Conservation (phyloP, 2,797 vertebrate species). For the Apogon hyalosoma region DNA sequence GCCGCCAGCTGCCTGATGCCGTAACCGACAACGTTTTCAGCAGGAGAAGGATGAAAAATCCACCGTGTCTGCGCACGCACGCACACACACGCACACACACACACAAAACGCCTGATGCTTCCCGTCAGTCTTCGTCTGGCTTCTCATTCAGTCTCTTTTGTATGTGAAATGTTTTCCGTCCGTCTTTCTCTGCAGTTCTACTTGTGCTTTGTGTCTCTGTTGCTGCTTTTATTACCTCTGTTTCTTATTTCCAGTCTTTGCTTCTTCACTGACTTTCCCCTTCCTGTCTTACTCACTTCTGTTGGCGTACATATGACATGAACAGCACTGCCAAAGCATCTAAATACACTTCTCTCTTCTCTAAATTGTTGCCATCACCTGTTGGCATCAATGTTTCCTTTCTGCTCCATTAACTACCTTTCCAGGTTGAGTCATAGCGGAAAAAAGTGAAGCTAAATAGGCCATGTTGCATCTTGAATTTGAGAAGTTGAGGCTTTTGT, state of each 20-base stretch:
- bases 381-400: neutral
- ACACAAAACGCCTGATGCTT: constrained; percentile 1
- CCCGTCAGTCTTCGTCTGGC: neutral
- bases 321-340: neutral
- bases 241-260: neutral
- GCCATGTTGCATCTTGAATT: neutral
- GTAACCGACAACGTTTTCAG: constrained; percentile 41
- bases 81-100: no score
- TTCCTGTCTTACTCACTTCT: neutral
- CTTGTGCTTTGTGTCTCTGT: neutral
- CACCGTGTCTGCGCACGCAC: constrained; percentile 21
- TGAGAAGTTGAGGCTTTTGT: neutral
- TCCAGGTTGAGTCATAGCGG: neutral
- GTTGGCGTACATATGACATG: neutral
- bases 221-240: no score
- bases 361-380: neutral
- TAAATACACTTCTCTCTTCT: neutral
- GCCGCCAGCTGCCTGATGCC: constrained; percentile 11
- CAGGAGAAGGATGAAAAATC: constrained; percentile 20
- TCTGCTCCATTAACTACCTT: neutral
- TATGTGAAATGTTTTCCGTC: neutral
- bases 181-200: neutral
- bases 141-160: neutral
- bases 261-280: neutral
- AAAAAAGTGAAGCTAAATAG: neutral